These are phyloP conservation scores for Drosophila stalkeri DNA, from an alignment of 2,888 invertebrate genomes.

Conservation along the genomic window DNA sequence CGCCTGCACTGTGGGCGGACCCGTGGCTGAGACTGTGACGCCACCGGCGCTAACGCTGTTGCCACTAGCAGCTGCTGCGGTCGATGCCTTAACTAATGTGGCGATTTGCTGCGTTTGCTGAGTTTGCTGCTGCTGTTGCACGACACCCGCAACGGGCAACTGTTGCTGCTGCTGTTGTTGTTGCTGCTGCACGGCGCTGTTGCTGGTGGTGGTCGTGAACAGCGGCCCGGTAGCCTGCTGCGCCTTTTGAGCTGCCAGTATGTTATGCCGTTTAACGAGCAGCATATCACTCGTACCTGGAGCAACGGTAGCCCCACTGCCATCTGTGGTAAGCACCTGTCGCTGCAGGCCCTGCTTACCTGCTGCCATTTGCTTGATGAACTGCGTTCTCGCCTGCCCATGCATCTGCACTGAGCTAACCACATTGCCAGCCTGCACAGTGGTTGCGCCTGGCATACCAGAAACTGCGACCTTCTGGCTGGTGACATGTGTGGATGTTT, in stretches of 20 bases:
- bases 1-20: conserved; percentile 65
- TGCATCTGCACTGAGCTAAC: conserved; percentile 86
- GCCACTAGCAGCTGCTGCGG: conserved; percentile 82
- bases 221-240: conserved; percentile 84
- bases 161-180: conserved; percentile 86
- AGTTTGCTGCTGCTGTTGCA: conserved; percentile 84
- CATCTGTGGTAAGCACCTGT: conserved; percentile 85
- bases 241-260: conserved; percentile 83
- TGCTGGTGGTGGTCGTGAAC: conserved; percentile 85
- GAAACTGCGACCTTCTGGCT: conserved; percentile 85
- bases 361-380: conserved; percentile 84
- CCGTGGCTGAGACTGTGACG: conserved; percentile 80
- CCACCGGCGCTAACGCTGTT: conserved; percentile 72
- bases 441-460: conserved; percentile 75
- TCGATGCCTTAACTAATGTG: conserved; percentile 84
- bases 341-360: conserved; percentile 86
- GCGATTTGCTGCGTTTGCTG: conserved; percentile 86
- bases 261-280: conserved; percentile 86
- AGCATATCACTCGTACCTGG: conserved; percentile 86
- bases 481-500: conserved; percentile 82
- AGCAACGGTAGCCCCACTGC: conserved; percentile 86
- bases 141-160: conserved; percentile 51
- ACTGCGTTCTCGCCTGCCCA: conserved; percentile 83
- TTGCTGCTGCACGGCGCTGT: conserved; percentile 34
- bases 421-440: conserved; percentile 73